Evolutionary conservation across 2,113 vertebrate species (phyloP).

Genomic region (Ibidorhyncha struthersii): DNA sequence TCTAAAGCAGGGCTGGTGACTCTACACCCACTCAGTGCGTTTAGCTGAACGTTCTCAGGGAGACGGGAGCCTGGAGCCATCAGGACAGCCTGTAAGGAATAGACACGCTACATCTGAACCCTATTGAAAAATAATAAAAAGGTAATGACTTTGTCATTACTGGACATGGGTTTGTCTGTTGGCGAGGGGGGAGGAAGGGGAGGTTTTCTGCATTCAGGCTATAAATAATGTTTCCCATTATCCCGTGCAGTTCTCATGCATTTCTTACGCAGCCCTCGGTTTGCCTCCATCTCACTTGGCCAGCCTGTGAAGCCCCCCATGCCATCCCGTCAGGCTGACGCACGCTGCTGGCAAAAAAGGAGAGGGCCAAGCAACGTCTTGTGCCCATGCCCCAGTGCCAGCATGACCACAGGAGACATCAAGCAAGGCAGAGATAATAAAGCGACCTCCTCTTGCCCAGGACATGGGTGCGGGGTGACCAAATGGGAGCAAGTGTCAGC

Average conservation of each 20-base stretch:
- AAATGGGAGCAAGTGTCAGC: not conserved
- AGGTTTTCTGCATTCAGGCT: slow-evolving; percentile 43
- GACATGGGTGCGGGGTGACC: fast-evolving
- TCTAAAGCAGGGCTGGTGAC: slow-evolving; percentile 25
- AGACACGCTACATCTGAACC: slow-evolving; percentile 70
- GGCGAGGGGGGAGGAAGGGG: slow-evolving; percentile 3
- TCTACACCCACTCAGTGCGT: not conserved
- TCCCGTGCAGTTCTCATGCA: slow-evolving; percentile 16
- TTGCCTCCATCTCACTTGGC: not conserved
- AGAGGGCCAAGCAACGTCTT: not conserved
- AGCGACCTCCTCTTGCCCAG: not conserved
- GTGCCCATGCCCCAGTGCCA: not conserved
- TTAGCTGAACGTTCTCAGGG: not conserved
- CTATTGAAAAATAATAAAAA: slow-evolving; percentile 85
- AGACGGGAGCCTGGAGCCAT: not conserved
- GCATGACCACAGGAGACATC: not conserved
- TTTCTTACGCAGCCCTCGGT: not conserved
- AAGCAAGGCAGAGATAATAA: not conserved
- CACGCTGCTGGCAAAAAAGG: not conserved
- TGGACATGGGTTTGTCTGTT: slow-evolving; percentile 77
- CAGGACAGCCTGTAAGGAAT: slow-evolving; percentile 8
- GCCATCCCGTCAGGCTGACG: not conserved
- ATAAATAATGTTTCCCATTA: slow-evolving; percentile 80
- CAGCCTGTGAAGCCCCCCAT: not conserved
- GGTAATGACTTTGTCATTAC: slow-evolving; percentile 84